A percentile compares a stretch with the other conserved stretches of the same genome.
phyloP scores from a whole-genome alignment of 2,797 vertebrate species.

The Aplochiton taeniatus region DNA sequence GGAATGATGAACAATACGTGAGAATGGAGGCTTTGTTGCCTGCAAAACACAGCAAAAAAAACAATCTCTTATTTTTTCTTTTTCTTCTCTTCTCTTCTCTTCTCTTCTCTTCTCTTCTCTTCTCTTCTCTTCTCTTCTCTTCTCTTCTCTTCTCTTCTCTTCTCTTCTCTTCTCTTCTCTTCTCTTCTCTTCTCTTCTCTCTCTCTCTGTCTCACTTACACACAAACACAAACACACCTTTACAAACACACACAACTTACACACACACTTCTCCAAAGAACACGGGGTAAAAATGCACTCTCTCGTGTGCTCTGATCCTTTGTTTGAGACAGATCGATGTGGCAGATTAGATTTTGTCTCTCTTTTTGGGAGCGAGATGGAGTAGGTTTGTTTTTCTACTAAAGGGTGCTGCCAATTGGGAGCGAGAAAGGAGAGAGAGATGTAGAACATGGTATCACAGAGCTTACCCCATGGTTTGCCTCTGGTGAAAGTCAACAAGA shows the following conservation, averaged over 20 bases:
- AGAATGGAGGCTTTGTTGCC: not conserved
- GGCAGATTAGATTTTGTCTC: not conserved
- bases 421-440: constrained; percentile 6
- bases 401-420: too few species aligned
- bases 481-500: constrained; percentile 33
- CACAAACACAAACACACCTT: too few species aligned
- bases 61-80: too few species aligned
- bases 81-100: not conserved
- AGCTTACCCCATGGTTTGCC: constrained; percentile 33
- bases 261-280: too few species aligned
- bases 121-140: too few species aligned
- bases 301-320: not conserved
- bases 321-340: not conserved
- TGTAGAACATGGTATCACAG: constrained; percentile 18
- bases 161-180: not conserved
- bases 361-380: not conserved
- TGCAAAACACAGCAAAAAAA: not conserved
- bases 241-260: too few species aligned
- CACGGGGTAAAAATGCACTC: too few species aligned
- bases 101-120: too few species aligned
- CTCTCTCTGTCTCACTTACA: too few species aligned
- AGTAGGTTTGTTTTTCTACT: too few species aligned
- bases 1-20: not conserved
- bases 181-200: not conserved
- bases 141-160: too few species aligned